phyloP scores from a whole-genome alignment of 2,797 vertebrate species.

The Sciaenops ocellatus region DNA sequence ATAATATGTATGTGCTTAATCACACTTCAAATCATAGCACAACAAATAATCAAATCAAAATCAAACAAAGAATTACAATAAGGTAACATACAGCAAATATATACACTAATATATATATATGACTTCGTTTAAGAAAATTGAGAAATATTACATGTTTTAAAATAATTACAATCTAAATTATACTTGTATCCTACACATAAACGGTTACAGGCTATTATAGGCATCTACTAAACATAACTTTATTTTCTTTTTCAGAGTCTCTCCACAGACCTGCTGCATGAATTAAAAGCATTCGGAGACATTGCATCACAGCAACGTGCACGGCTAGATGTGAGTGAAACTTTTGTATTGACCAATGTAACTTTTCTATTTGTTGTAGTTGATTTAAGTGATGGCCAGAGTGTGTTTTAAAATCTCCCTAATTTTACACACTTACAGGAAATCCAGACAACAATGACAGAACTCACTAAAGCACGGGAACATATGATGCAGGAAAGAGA shows the following conservation, averaged over 20 bases:
- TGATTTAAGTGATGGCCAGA: background rate
- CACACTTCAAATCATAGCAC: background rate
- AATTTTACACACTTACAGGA: conserved; percentile 64
- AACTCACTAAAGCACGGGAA: conserved; percentile 65
- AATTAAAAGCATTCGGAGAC: conserved; percentile 76
- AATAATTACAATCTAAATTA: background rate
- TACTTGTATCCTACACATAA: conserved; percentile 11
- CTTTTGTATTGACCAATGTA: too few relatives aligned
- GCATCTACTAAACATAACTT: background rate
- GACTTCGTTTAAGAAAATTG: background rate
- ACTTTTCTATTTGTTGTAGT: background rate
- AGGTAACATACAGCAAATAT: background rate
- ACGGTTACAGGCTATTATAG: background rate
- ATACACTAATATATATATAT: background rate
- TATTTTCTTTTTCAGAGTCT: conserved; percentile 69
- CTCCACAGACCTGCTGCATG: conserved; percentile 77
- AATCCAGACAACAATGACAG: conserved; percentile 73
- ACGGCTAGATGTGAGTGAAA: conserved; percentile 73
- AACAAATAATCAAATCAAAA: conserved; percentile 2
- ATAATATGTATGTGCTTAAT: background rate
- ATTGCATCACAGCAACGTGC: conserved; percentile 70
- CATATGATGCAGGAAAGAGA: conserved; percentile 72
- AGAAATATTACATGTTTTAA: background rate
- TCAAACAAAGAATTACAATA: conserved; percentile 2
- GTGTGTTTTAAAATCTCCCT: background rate